A percentile compares a stretch with the other conserved stretches of the same genome.
Conservation (phyloP, 2,888 invertebrate genomes). For the Trachelus stipa region DNA sequence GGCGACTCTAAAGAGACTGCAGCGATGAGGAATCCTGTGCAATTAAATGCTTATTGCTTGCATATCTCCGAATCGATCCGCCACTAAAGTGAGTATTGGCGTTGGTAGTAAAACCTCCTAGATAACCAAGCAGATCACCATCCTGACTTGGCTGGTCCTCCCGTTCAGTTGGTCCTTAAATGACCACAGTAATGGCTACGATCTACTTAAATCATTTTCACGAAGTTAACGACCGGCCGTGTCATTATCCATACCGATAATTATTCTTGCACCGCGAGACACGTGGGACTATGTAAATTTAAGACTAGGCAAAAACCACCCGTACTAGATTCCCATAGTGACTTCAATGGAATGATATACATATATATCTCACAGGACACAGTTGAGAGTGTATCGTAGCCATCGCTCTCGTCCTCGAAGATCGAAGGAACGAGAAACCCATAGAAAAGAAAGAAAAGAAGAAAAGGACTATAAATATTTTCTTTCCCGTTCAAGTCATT, state of each 20-base stretch:
- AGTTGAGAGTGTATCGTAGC: constrained; percentile 24
- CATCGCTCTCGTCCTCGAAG: constrained; percentile 21
- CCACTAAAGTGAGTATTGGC: constrained; percentile 64
- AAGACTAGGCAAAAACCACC: background rate
- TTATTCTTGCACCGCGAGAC: background rate
- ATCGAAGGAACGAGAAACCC: constrained; percentile 27
- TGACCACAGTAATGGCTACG: background rate
- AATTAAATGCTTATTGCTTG: constrained; percentile 67
- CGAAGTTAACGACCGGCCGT: background rate
- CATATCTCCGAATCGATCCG: constrained; percentile 66
- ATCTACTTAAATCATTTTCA: background rate
- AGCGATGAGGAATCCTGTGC: constrained; percentile 65
- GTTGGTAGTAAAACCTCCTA: constrained; percentile 62
- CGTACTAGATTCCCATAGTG: background rate
- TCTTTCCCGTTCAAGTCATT: constrained; percentile 34
- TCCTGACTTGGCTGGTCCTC: background rate
- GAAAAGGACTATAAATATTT: constrained; percentile 51
- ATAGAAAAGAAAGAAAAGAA: constrained; percentile 34
- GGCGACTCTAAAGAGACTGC: constrained; percentile 55
- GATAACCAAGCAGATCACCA: constrained; percentile 50
- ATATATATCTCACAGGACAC: background rate
- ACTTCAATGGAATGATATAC: background rate
- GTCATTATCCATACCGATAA: background rate
- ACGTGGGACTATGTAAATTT: background rate
- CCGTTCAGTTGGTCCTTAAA: background rate